Evolutionary conservation across 2,888 invertebrate species (phyloP), one percentile per base, ranked within the genome.

Genomic region (Elmis aenea): DNA sequence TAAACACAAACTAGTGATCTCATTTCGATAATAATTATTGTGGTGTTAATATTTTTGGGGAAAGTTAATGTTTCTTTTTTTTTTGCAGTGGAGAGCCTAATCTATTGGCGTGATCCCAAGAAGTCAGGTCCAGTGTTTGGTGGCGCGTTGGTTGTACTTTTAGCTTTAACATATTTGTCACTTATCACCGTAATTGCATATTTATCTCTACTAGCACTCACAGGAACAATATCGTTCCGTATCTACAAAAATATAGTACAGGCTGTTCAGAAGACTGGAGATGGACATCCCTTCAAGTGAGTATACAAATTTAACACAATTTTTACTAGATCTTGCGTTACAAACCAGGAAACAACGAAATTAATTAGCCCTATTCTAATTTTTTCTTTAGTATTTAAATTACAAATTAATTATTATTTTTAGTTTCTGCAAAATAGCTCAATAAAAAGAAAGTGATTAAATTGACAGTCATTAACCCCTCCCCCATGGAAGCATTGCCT

Each of bases 221-320:
- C 81, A 46, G 90, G 83, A 60, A 91, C 96, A 59, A 80, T 95
- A 67, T 83, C 84, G 68, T 95, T 93, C 84, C 85, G 96, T 66
- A 81, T 96, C 67, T 96, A 96, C 82, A 93, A 91, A 77, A 90
- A 86, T 68, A 83, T 94, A 62, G 79, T 94, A 68, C 90, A 91
- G 66, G 92, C 93, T 51, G 85, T 96, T 54, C 94, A 96, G 76
- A 97, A 96, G 74, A 91, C 91, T 57, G 84, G 82, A 53, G 94
- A 95, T 65, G 94, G 93, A 63, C 94, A 96, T 72, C 96, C 96
- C 40, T 96, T 96, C 85, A 93, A 94, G 93, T 94, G 63, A 82
- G 83, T 57, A 34, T 12, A 5, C 21, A 5, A 11, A n/a, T 9
- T 5, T 24, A 11, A 24, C 25, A 11, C 25, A n/a, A n/a, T n/a